Evolutionary conservation across 2,888 invertebrate genomes (phyloP), one percentile per base, ranked within the genome.

Genomic region (Ormyrus pomaceus): DNA sequence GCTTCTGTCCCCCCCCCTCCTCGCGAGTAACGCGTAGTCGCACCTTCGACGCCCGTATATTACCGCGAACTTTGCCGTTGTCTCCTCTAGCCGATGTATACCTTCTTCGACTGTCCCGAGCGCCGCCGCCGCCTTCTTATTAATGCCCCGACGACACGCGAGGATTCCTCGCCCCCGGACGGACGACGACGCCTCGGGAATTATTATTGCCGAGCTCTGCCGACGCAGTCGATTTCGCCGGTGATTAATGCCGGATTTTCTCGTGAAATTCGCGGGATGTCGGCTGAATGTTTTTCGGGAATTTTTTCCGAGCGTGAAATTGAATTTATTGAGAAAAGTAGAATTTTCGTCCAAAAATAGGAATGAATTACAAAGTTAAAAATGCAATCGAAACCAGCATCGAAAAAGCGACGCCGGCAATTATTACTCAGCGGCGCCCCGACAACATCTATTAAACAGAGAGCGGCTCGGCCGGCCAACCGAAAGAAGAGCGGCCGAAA

Each of bases 1-100:
- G 86, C 86, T 86, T 87, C 87, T 85, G 85, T 84, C 83, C 77
- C 83, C 80, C 86, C 86, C 34, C 85, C 86, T 85, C 87, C 87
- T 88, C 88, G 88, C 87, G 89, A 34, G 34, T 34, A 34, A 34
- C 87, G 83, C 85, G 75, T 82, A 77, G 80, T 80, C 81, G 73
- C 80, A 82, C 79, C 70, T 78, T 83, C 83, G 80, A 81, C 79
- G 83, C 82, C 81, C 79, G 79, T 83, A 79, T 82, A 81, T 82
- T 73, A 81, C 82, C 53, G 65, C 13, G 10, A 13, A 51, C 13
- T 3, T 66, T 11, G 34, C 34, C 66, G 56, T 46, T 69, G 69
- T 69, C 69, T 62, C 62, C 55, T 11, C 59, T 46, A 77, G 78
- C 72, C 79, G 51, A 34, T 19, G 80, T 76, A 46, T 70, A 62